These are phyloP conservation scores for Drosophila colorata DNA, from an alignment of 2,888 invertebrate genomes.

Conservation along the genomic window DNA sequence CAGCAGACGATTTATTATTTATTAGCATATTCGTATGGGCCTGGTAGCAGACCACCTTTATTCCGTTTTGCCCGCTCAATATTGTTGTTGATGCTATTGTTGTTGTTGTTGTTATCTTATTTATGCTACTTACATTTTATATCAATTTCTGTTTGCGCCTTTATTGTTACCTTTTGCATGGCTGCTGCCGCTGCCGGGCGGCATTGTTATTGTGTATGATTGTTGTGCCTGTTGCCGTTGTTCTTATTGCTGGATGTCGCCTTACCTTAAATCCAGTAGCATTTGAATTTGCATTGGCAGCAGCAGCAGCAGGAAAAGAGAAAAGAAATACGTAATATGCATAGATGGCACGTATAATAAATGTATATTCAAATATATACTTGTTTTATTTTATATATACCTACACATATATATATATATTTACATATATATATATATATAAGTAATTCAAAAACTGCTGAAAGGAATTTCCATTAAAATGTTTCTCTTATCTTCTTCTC, in stretches of 20 bases:
- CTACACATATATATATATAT: slow-evolving; percentile 46
- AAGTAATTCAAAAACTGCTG: slow-evolving; percentile 78
- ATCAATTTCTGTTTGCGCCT: slow-evolving; percentile 74
- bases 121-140: slow-evolving; percentile 77
- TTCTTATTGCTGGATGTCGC: slow-evolving; percentile 47
- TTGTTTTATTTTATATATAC: slow-evolving; percentile 20
- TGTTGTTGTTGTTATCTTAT: slow-evolving; percentile 63
- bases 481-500: slow-evolving; percentile 79
- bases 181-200: slow-evolving; percentile 38
- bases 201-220: slow-evolving; percentile 56
- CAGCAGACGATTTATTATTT: slow-evolving; percentile 76
- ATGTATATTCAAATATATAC: slow-evolving; percentile 45
- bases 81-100: slow-evolving; percentile 38
- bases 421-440: slow-evolving; percentile 42
- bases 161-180: slow-evolving; percentile 67
- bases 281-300: slow-evolving; percentile 76
- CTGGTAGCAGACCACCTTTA: slow-evolving; percentile 23
- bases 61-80: slow-evolving; percentile 44
- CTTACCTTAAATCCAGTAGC: slow-evolving; percentile 69
- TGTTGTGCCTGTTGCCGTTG: slow-evolving; percentile 42
- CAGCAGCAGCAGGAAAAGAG: slow-evolving; percentile 36
- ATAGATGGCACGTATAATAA: slow-evolving; percentile 67
- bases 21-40: slow-evolving; percentile 72
- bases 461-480: slow-evolving; percentile 80
- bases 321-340: slow-evolving; percentile 47